These are phyloP conservation scores for Mesoclemmys tuberculata DNA, from an alignment of 2,113 vertebrate genomes.

Conservation along the genomic window DNA sequence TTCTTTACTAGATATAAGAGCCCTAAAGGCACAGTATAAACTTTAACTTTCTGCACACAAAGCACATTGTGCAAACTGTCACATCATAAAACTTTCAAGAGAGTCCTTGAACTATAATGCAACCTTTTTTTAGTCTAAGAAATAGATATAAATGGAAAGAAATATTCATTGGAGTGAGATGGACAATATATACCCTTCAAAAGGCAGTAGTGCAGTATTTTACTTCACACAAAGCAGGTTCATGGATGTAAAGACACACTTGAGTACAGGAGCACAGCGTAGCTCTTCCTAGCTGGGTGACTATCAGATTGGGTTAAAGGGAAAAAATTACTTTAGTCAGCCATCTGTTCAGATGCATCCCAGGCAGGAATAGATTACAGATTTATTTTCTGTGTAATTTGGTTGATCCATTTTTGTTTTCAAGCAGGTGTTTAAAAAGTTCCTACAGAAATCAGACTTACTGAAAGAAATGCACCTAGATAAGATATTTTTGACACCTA, in stretches of 20 bases:
- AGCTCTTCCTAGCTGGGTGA: not conserved
- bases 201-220: not conserved
- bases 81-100: slow-evolving; percentile 2
- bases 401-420: not conserved
- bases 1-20: not conserved
- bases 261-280: not conserved
- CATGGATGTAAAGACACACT: not conserved
- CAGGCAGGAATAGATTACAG: not conserved
- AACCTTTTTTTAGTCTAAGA: not conserved
- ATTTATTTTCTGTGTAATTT: not conserved
- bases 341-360: not conserved
- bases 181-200: not conserved
- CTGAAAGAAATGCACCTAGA: not conserved
- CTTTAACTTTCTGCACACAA: slow-evolving; percentile 6
- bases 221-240: not conserved
- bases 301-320: not conserved
- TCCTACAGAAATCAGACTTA: not conserved
- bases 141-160: slow-evolving; percentile 26
- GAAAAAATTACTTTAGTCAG: not conserved
- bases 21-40: slow-evolving; percentile 7
- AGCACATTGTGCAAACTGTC: not conserved
- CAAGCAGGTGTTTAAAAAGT: not conserved
- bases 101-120: slow-evolving; percentile 15
- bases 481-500: not conserved
- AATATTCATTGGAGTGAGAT: not conserved